phyloP scores from a whole-genome alignment of 1,140 invertebrate species.

The Hydropsyche tenuis region DNA sequence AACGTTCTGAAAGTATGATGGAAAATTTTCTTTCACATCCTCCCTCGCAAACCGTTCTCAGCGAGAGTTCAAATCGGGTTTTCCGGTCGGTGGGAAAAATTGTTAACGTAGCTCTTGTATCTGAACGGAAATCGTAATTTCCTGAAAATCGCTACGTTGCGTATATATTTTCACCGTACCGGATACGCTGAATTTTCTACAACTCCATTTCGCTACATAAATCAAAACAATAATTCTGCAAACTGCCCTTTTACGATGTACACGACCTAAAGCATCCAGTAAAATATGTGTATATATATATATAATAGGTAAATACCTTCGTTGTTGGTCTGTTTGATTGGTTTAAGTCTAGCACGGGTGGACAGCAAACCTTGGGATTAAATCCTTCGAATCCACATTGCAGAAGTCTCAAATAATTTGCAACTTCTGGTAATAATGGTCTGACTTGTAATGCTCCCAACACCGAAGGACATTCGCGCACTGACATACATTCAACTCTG shows the following conservation, averaged over 20 bases:
- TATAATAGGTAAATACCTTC: not conserved
- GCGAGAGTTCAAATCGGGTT: constrained; percentile 3
- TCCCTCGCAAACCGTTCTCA: not conserved
- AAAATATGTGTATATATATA: too few species aligned
- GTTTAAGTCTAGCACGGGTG: not conserved
- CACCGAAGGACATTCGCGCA: constrained; percentile 2
- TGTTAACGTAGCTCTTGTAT: constrained; percentile 19
- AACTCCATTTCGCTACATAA: not conserved
- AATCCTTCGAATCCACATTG: constrained; percentile 20
- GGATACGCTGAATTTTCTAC: constrained; percentile 24
- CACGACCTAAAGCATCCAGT: too few species aligned
- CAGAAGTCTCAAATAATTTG: not conserved
- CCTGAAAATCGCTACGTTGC: constrained; percentile 1
- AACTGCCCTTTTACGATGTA: too few species aligned
- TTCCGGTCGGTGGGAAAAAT: not conserved
- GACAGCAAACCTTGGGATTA: constrained; percentile 14
- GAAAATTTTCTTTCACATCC: not conserved
- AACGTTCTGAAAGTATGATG: not conserved
- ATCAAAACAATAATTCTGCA: constrained; percentile 6
- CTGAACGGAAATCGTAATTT: constrained; percentile 14
- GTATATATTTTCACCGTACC: not conserved
- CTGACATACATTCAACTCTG: not conserved
- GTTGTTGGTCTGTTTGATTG: not conserved
- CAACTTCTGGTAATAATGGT: constrained; percentile 7
- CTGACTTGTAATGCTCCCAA: not conserved